Conservation (phyloP, 1,140 invertebrate genomes). For the Heliothis subflexa region DNA sequence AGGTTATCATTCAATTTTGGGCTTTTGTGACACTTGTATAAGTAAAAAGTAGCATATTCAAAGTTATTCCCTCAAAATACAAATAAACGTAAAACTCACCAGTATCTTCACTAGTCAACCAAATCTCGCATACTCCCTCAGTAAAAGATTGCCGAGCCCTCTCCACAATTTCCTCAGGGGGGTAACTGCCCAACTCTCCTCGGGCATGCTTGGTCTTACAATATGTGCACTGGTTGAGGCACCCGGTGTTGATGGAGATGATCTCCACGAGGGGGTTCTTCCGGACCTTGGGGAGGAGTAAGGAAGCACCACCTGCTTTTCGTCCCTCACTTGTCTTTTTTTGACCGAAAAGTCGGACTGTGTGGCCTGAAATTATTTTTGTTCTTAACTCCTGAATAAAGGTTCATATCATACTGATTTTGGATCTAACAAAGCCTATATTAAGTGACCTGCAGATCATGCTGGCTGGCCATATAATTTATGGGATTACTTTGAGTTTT, state of each 20-base stretch:
- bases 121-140: constrained; percentile 98
- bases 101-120: constrained; percentile 99
- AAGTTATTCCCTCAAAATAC: not conserved
- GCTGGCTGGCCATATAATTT: too few relatives aligned
- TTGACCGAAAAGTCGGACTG: constrained; percentile 93
- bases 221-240: constrained; percentile 99
- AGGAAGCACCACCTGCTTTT: constrained; percentile 94
- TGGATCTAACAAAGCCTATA: too few relatives aligned
- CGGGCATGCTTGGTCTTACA: constrained; percentile 99
- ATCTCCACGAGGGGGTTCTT: constrained; percentile 99
- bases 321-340: constrained; percentile 93
- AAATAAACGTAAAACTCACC: constrained; percentile 78
- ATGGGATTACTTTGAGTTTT: too few relatives aligned
- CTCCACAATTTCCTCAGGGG: constrained; percentile 93
- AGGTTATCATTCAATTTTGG: too few relatives aligned
- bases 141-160: constrained; percentile 94
- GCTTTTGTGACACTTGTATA: too few relatives aligned
- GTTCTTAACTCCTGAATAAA: not conserved
- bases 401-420: too few relatives aligned
- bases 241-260: constrained; percentile 98
- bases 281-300: constrained; percentile 96
- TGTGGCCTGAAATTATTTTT: constrained; percentile 87
- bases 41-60: too few relatives aligned
- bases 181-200: constrained; percentile 98
- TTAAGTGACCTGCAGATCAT: too few relatives aligned